These are phyloP conservation scores for Bellardia pandia DNA, from an alignment of 2,888 invertebrate genomes.

Conservation along the genomic window DNA sequence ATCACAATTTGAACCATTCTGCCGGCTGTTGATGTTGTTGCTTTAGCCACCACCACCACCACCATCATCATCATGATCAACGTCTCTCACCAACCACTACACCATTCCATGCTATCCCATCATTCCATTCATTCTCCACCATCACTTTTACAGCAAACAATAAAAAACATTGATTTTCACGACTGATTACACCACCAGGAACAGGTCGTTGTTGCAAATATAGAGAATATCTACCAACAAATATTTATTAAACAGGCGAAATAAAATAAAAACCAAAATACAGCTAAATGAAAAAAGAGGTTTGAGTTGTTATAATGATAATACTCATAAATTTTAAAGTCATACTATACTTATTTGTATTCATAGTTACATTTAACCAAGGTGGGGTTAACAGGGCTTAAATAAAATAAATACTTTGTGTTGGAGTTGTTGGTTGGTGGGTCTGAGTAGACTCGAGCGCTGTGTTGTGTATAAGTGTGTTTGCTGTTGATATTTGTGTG, in stretches of 20 bases:
- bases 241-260: constrained; percentile 41
- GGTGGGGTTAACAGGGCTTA: constrained; percentile 24
- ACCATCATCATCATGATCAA: constrained; percentile 1
- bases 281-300: constrained; percentile 23
- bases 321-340: constrained; percentile 67
- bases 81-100: constrained; percentile 8
- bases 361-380: constrained; percentile 16
- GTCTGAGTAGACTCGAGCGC: background rate
- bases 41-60: constrained; percentile 37
- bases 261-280: constrained; percentile 14
- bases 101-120: constrained; percentile 14
- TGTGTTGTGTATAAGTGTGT: constrained; percentile 33
- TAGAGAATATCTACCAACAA: constrained; percentile 11
- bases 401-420: constrained; percentile 36
- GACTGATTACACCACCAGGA: constrained; percentile 76
- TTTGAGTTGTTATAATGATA: constrained; percentile 71
- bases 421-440: background rate
- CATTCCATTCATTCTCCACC: constrained; percentile 7
- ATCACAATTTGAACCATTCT: constrained; percentile 67
- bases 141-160: constrained; percentile 46
- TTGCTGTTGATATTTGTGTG: constrained; percentile 69
- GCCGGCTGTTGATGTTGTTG: background rate
- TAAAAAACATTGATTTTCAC: constrained; percentile 75
- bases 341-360: constrained; percentile 16
- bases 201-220: constrained; percentile 69